Evolutionary conservation across 2,113 vertebrate genomes (phyloP), one percentile per base, ranked within the genome.

Genomic region (Psittacula cyanocephala): DNA sequence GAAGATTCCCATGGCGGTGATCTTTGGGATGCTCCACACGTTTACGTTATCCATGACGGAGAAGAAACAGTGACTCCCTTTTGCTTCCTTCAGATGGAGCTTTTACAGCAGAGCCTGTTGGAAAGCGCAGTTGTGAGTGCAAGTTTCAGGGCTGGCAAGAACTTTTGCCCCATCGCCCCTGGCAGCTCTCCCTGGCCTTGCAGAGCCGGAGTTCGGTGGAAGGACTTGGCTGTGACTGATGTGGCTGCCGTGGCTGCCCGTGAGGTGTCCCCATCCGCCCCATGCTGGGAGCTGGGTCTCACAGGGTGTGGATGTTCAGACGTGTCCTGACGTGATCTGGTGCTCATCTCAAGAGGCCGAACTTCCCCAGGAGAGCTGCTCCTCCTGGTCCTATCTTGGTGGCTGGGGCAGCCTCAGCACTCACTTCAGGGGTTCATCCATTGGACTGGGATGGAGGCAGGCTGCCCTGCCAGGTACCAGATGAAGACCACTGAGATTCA

Each of bases 381-480:
- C 39, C 49, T 83, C 46, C 64, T 6, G 2, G 4, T 15, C 69
- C 28, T 2, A 2, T 18, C 53, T 63, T 6, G 24, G 11, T 14
- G 33, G 22, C 31, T 27, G 25, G 31, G 62, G 81, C 14, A 67
- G 20, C 52, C 60, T 37, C 2, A 0, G 28, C 18, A 5, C 35
- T 37, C 4, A 0, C 31, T 20, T 3, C 2, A 1, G 8, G 23
- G 18, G 12, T 6, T 50, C 76, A 15, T 8, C 41, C 76, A 29
- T 5, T 0, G 0, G 1, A 0, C 15, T 9, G 55, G 17, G 9
- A 7, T 1, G 13, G 4, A 15, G 10, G 59, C 31, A 41, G 37
- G 25, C 43, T 35, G 37, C 37, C 23, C 84, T 64, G 53, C 17
- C 27, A 22, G 1, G 0, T 11, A 17, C 39, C 2, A 1, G 13